A percentile compares a stretch with the other conserved stretches of the same genome.
Conservation (phyloP, 2,888 invertebrate species). For the Anticlea derivata region DNA sequence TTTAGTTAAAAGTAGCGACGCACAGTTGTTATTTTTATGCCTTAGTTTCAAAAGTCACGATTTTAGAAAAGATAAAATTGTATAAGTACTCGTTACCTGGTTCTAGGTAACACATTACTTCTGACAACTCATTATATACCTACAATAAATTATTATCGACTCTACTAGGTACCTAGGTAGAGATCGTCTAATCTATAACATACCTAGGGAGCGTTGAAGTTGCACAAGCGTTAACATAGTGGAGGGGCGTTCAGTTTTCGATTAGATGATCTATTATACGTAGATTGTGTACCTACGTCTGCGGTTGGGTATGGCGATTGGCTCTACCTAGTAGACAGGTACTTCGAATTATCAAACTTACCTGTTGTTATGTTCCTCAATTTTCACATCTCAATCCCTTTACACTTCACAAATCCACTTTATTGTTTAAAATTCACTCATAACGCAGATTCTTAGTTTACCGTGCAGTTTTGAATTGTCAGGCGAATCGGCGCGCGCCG, state of each 20-base stretch:
- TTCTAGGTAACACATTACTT: no score
- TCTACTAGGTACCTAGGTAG: no score
- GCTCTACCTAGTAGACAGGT: background rate
- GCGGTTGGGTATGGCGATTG: background rate
- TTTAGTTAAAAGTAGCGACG: no score
- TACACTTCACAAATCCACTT: conserved; percentile 12
- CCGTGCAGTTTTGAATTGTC: conserved; percentile 51
- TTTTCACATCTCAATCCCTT: conserved; percentile 19
- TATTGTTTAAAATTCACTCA: background rate
- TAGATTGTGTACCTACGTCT: background rate
- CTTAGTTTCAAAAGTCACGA: no score
- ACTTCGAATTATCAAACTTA: conserved; percentile 1
- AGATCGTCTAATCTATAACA: no score
- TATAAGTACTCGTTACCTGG: no score
- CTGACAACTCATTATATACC: no score
- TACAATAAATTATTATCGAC: no score
- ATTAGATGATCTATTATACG: background rate
- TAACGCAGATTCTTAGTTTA: background rate
- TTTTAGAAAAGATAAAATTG: no score
- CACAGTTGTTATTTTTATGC: no score
- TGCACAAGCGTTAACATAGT: background rate
- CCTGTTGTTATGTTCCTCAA: conserved; percentile 14
- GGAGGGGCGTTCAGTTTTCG: no score
- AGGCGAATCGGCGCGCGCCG: conserved; percentile 68
- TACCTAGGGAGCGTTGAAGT: no score